Evolutionary conservation across 2,888 invertebrate genomes (phyloP), one percentile per base, ranked within the genome.

Genomic region (Exocentrus adspersus): DNA sequence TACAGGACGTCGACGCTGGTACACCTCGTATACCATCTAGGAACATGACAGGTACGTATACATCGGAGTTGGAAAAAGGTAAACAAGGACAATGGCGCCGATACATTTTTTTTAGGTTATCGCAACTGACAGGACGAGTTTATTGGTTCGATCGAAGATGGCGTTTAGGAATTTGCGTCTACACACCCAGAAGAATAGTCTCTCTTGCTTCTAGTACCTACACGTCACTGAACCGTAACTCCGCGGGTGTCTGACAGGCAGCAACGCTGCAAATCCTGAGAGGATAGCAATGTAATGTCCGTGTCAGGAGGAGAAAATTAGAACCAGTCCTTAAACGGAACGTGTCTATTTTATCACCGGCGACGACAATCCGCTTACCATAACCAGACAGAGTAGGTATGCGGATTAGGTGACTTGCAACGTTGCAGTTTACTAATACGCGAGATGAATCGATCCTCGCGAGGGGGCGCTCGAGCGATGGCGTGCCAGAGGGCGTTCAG

Each of bases 71-170:
- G 32, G 30, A 46, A 28, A 53, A 54, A 43, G 28, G 21, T 14
- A 43, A 57, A 57, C 57, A 57, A 12, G 42, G 41, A 41, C n/a
- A 54, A 43, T 19, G 53, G 53, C 54, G 54, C 54, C 54, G 17
- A 43, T 42, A 16, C 12, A 20, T 24, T 20, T 16, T 41, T 54
- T 46, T 45, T 56, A 16, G n/a, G n/a, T 24, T 56, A 19, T 45
- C 43, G 30, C 43, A 24, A 42, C 45, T 45, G 45, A 45, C 45
- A 56, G 28, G 45, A 54, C 52, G 20, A 42, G 20, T 32, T 42
- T 12, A 41, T 21, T n/a, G 12, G 42, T 20, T 54, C 24, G 20
- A 20, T n/a, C n/a, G n/a, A n/a, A n/a, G n/a, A n/a, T n/a, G n/a
- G n/a, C 5, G 9, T 28, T 28, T 28, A 1, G 28, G 6, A 28